Percentiles rank a stretch among this genome's conserved stretches.
These are phyloP conservation scores for Microcebus griseorufus DNA, from an alignment of 2,113 vertebrate genomes.

Conservation along the genomic window DNA sequence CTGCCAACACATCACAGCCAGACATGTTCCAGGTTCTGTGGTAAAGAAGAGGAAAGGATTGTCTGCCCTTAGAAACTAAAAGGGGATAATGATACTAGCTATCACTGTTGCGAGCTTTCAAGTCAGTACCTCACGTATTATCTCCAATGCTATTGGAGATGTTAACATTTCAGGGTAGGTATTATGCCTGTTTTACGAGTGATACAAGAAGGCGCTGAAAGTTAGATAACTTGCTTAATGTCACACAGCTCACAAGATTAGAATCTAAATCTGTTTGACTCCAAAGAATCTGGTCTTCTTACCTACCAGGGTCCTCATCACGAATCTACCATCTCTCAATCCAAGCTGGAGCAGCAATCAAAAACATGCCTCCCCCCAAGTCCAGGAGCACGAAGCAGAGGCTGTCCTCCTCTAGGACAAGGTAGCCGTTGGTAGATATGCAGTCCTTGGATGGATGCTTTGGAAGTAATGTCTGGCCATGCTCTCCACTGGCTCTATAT, in stretches of 20 bases:
- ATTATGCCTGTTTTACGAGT: background rate
- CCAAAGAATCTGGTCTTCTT: background rate
- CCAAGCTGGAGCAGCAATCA: background rate
- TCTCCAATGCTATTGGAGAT: background rate
- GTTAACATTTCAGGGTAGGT: background rate
- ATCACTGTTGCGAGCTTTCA: fast-evolving
- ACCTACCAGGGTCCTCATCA: background rate
- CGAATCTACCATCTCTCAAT: background rate
- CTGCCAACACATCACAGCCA: background rate
- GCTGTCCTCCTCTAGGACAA: background rate
- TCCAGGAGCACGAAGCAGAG: background rate
- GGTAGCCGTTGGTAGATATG: background rate
- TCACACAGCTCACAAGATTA: background rate
- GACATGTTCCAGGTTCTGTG: background rate
- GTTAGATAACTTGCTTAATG: background rate
- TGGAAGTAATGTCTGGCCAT: background rate
- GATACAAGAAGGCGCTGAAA: background rate
- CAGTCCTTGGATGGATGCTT: background rate
- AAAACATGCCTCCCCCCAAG: background rate
- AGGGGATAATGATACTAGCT: background rate
- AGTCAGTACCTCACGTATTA: background rate
- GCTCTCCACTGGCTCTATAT: background rate
- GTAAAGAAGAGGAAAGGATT: background rate
- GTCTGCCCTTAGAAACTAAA: background rate
- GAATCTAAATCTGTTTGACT: background rate